phyloP scores from a whole-genome alignment of 2,888 invertebrate species.

The Acrobasis repandana region DNA sequence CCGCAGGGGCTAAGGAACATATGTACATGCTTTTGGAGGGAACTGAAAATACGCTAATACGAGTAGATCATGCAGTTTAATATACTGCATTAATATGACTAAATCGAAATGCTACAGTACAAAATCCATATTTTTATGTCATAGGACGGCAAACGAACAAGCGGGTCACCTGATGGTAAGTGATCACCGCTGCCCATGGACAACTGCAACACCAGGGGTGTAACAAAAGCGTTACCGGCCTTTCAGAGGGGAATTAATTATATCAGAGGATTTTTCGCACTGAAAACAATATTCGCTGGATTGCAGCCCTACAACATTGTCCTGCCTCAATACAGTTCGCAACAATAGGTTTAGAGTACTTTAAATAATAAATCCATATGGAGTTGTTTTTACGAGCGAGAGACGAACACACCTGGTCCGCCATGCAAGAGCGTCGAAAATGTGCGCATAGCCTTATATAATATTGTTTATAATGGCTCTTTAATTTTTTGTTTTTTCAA shows the following conservation, averaged over 20 bases:
- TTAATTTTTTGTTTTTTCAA: constrained; percentile 16
- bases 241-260: too few species aligned
- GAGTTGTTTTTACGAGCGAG: constrained; percentile 72
- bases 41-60: too few species aligned
- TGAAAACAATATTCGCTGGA: background rate
- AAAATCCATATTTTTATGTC: constrained; percentile 24
- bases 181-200: too few species aligned
- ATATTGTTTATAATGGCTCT: constrained; percentile 23
- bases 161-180: too few species aligned
- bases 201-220: too few species aligned
- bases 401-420: constrained; percentile 67
- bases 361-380: constrained; percentile 70
- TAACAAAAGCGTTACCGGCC: too few species aligned
- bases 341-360: constrained; percentile 62
- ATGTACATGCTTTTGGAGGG: too few species aligned
- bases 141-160: too few species aligned
- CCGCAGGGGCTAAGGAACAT: too few species aligned
- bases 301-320: constrained; percentile 17
- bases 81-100: too few species aligned
- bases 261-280: constrained; percentile 19
- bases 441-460: constrained; percentile 26
- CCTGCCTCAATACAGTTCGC: constrained; percentile 46
- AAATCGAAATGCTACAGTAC: background rate
- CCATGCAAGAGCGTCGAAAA: constrained; percentile 39
- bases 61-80: too few species aligned